phyloP scores from a whole-genome alignment of 2,888 invertebrate species.

The Smittia sp. region DNA sequence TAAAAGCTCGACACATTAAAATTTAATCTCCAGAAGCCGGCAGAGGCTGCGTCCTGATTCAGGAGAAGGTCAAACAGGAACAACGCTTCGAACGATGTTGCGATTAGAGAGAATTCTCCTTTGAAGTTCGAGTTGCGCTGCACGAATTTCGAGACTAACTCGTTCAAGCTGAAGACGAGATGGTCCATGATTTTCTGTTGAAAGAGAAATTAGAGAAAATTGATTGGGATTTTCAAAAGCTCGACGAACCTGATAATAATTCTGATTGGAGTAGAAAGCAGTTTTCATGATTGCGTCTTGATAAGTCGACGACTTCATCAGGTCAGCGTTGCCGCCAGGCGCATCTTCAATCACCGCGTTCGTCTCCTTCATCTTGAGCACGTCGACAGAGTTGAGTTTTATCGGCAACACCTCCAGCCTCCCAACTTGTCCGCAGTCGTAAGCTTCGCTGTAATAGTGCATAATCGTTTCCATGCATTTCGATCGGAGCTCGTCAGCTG shows the following conservation, averaged over 20 bases:
- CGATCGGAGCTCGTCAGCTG: conserved; percentile 30
- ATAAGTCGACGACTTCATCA: neutral
- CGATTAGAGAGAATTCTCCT: conserved; percentile 25
- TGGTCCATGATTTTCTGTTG: conserved; percentile 36
- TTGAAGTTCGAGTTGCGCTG: conserved; percentile 18
- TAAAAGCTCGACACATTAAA: conserved; percentile 17
- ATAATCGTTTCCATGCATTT: conserved; percentile 26
- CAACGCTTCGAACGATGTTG: conserved; percentile 30
- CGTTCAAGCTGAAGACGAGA: conserved; percentile 35
- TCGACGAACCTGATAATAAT: conserved; percentile 29
- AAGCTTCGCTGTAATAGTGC: conserved; percentile 33
- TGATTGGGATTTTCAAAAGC: neutral
- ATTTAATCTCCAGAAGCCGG: conserved; percentile 28
- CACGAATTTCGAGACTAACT: conserved; percentile 21
- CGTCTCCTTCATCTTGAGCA: conserved; percentile 27
- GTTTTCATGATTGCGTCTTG: conserved; percentile 10
- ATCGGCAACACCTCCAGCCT: conserved; percentile 33
- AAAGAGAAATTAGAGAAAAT: neutral
- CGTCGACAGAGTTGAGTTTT: conserved; percentile 27
- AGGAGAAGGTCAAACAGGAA: conserved; percentile 27
- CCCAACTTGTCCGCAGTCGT: conserved; percentile 29
- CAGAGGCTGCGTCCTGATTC: neutral
- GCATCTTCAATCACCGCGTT: neutral
- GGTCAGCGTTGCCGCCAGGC: neutral
- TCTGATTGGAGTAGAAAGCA: conserved; percentile 21